phyloP scores from a whole-genome alignment of 2,888 invertebrate genomes.

The Cataglyphis cursor region DNA sequence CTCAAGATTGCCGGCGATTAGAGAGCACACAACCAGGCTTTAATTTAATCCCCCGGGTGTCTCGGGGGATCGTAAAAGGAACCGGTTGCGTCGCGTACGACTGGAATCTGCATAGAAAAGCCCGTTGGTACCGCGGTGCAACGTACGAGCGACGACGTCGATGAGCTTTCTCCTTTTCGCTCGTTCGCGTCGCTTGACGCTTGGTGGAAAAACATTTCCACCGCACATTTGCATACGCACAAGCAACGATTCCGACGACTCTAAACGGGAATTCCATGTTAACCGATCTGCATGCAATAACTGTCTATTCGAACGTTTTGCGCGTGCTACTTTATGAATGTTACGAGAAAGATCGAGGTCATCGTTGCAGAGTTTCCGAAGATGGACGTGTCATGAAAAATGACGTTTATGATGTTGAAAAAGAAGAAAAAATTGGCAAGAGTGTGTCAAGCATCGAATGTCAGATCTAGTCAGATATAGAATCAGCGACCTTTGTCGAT shows the following conservation, averaged over 20 bases:
- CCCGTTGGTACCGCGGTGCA: conserved; percentile 25
- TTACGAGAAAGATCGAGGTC: conserved; percentile 9
- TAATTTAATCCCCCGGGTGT: conserved; percentile 74
- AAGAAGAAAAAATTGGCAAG: not conserved
- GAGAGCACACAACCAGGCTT: conserved; percentile 63
- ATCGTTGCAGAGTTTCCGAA: not conserved
- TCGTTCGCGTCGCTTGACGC: not conserved
- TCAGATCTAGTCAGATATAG: not conserved
- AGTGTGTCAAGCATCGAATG: not conserved
- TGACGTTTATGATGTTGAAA: not conserved
- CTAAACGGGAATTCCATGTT: conserved; percentile 43
- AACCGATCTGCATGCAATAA: conserved; percentile 40
- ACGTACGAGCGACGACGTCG: not conserved
- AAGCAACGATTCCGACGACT: not conserved
- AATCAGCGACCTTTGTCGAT: conserved; percentile 75
- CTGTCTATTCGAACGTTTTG: not conserved
- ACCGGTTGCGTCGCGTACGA: conserved; percentile 73
- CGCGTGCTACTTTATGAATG: conserved; percentile 36
- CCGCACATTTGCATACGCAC: conserved; percentile 12
- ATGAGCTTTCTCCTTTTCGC: conserved; percentile 31
- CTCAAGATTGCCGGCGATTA: conserved; percentile 72
- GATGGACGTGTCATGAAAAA: not conserved
- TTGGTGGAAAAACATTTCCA: not conserved
- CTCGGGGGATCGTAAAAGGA: conserved; percentile 68
- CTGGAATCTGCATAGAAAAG: conserved; percentile 61